A percentile compares a stretch with the other conserved stretches of the same genome.
These are phyloP conservation scores for Drosophila macrothrix DNA, from an alignment of 2,888 invertebrate species.

Conservation along the genomic window DNA sequence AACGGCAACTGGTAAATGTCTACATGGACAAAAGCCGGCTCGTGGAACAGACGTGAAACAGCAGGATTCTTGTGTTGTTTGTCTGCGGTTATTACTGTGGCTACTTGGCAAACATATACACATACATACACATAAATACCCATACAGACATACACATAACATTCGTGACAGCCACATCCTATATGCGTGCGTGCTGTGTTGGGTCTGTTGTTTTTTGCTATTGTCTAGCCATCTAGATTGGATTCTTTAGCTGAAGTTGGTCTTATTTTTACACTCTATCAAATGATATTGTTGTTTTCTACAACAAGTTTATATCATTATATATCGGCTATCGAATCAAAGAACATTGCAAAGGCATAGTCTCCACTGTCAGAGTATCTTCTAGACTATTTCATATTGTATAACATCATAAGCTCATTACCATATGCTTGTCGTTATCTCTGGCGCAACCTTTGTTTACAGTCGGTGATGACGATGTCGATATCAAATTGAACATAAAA, in stretches of 20 bases:
- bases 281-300: not conserved
- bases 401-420: not conserved
- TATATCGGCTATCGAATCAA: not conserved
- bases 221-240: constrained; percentile 55
- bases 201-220: constrained; percentile 27
- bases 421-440: not conserved
- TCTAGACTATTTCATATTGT: not conserved
- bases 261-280: constrained; percentile 6
- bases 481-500: not conserved
- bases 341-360: not conserved
- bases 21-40: constrained; percentile 11
- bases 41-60: not conserved
- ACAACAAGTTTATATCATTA: not conserved
- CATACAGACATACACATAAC: not conserved
- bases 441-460: not conserved
- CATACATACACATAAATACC: not conserved
- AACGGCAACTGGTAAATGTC: constrained; percentile 24
- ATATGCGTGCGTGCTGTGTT: constrained; percentile 1
- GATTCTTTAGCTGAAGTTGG: constrained; percentile 36
- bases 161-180: constrained; percentile 17
- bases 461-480: not conserved
- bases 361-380: not conserved
- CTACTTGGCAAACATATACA: constrained; percentile 47
- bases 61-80: constrained; percentile 46
- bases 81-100: constrained; percentile 65